Evolutionary conservation across 2,888 invertebrate genomes (phyloP).

Genomic region (Tenthredo scrophulariae): DNA sequence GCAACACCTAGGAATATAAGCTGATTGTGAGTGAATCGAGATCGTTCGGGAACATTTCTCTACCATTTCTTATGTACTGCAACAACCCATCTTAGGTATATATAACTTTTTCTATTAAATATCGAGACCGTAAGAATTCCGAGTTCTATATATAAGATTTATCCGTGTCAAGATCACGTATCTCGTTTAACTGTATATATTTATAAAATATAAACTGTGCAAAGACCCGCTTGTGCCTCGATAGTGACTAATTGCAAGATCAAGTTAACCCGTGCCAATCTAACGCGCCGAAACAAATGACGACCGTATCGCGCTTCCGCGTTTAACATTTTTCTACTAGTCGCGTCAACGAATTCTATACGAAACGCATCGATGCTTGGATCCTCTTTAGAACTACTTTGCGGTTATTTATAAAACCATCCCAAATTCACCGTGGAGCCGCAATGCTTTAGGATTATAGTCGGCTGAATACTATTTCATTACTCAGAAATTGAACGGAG

Average conservation of each 20-base stretch:
- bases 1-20: slow-evolving; percentile 44
- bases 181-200: slow-evolving; percentile 51
- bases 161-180: slow-evolving; percentile 51
- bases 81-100: not conserved
- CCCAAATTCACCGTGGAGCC: slow-evolving; percentile 13
- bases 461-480: not conserved
- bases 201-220: slow-evolving; percentile 1
- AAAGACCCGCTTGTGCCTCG: slow-evolving; percentile 33
- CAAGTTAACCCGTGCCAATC: slow-evolving; percentile 52
- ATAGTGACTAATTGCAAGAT: slow-evolving; percentile 45
- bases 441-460: not conserved
- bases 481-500: not conserved
- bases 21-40: slow-evolving; percentile 37
- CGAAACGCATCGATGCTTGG: slow-evolving; percentile 37
- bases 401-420: not conserved
- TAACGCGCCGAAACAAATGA: slow-evolving; percentile 40
- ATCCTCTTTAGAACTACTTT: not conserved
- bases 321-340: slow-evolving; percentile 13
- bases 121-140: slow-evolving; percentile 32
- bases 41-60: slow-evolving; percentile 24
- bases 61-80: slow-evolving; percentile 11
- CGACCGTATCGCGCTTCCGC: not conserved
- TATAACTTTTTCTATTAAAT: not conserved
- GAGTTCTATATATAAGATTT: slow-evolving; percentile 7
- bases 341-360: not conserved